Evolutionary conservation across 2,113 vertebrate species (phyloP), one percentile per base, ranked within the genome.

Genomic region (Oxyruncus cristatus): DNA sequence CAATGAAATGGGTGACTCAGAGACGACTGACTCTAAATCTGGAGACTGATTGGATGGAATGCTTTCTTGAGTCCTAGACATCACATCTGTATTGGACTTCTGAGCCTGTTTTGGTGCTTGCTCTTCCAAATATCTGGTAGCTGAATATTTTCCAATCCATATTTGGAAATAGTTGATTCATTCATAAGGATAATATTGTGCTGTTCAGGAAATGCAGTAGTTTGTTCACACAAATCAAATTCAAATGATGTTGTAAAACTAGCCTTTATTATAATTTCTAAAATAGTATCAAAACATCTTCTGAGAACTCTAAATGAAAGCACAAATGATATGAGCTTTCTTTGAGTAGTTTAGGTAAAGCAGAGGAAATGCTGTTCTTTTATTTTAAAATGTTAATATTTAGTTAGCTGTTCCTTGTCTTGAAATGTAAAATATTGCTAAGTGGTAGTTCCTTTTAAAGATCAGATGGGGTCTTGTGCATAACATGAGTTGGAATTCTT

Each of bases 61-160:
- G 81, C 35, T 89, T 89, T 96, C 77, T 87, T 86, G 92, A 93
- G 83, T 65, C 63, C 72, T 95, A 88, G 92, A 95, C 96, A 96
- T 93, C 83, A 95, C 96, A 96, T 93, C 83, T 88, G 76, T 94
- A 95, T 90, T 14, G 6, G 79, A 81, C 95, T 84, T 94, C 59
- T 75, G 79, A 93, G 88, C 59, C 85, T 91, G 94, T 93, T 96
- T 95, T 91, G 88, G 83, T 97, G 53, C 83, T 94, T 95, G 71
- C 67, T 95, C 8, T 96, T 96, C 86, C 86, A 96, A 95, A 93
- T 77, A 92, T 94, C 95, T 93, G 72, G 95, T 90, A 95, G 85
- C 93, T 95, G 93, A 94, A 90, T 96, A 86, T 95, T 95, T 95
- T 94, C 97, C 95, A 95, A 61, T 94, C 95, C 95, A 86, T 97